A percentile compares a stretch with the other conserved stretches of the same genome.
Conservation (phyloP, 2,797 vertebrate genomes). For the Anguilla pacifica region DNA sequence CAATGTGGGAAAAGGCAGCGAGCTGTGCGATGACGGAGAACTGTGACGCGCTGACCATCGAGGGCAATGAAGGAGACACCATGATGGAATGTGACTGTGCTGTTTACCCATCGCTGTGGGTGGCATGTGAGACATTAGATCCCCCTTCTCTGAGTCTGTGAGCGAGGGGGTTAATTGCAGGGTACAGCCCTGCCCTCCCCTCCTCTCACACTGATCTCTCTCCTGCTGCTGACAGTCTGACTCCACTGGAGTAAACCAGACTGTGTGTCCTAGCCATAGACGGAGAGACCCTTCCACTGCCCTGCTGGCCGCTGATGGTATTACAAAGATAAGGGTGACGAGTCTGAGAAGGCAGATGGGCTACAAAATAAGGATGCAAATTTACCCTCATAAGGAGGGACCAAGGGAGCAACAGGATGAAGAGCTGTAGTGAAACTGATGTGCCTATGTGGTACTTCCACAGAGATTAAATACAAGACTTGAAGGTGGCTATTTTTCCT, state of each 20-base stretch:
- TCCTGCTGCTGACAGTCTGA: not conserved
- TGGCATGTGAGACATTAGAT: not conserved
- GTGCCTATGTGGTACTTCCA: no score
- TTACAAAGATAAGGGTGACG: not conserved
- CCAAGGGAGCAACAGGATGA: no score
- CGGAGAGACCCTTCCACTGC: not conserved
- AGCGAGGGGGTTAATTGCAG: not conserved
- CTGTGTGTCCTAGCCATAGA: not conserved
- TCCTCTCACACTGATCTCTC: not conserved
- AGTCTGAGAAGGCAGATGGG: not conserved
- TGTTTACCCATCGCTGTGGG: not conserved
- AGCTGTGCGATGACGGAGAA: not conserved
- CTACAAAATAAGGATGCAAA: no score
- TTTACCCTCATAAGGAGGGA: no score
- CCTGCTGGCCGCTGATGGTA: not conserved
- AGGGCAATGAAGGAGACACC: not conserved
- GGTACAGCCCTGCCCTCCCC: not conserved
- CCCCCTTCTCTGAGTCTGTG: not conserved
- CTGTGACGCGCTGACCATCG: not conserved
- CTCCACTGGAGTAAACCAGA: not conserved
- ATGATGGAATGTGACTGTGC: not conserved
- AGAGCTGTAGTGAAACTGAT: no score
- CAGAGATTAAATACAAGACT: no score
- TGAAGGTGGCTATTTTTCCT: no score
- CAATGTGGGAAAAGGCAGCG: no score